These are phyloP conservation scores for Brachionus rotundiformis DNA, from an alignment of 1,140 invertebrate genomes.

Conservation along the genomic window DNA sequence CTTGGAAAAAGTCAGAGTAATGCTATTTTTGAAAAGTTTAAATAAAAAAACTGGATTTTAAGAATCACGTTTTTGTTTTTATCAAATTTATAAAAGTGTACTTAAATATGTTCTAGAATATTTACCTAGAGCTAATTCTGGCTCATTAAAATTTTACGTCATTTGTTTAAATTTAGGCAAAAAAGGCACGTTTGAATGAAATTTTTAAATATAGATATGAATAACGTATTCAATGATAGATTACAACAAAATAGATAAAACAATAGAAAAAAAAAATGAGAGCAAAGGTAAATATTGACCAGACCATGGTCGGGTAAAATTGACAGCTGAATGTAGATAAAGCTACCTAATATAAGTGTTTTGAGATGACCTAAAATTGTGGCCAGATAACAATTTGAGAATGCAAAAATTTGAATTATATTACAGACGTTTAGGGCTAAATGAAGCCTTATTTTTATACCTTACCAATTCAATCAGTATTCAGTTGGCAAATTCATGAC, in stretches of 20 bases:
- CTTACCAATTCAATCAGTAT: neutral
- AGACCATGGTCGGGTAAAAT: neutral
- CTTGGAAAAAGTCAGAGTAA: too few species aligned
- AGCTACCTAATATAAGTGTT: neutral
- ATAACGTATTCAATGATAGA: neutral
- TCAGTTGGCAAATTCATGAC: neutral
- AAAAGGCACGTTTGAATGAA: neutral
- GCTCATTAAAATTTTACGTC: slow-evolving; percentile 7
- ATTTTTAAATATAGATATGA: neutral
- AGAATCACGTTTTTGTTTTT: neutral
- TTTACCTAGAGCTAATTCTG: neutral
- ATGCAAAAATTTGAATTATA: neutral
- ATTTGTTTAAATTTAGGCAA: neutral
- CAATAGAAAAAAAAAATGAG: slow-evolving; percentile 7
- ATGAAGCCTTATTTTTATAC: neutral
- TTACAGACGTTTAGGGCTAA: neutral
- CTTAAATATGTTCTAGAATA: neutral
- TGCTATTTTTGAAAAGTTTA: too few species aligned
- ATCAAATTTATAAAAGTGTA: neutral
- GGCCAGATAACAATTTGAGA: slow-evolving; percentile 11
- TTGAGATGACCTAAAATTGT: neutral
- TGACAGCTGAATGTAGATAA: slow-evolving; percentile 35
- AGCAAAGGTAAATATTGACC: slow-evolving; percentile 28
- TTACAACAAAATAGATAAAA: neutral
- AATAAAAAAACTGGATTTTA: neutral